A percentile compares a stretch with the other conserved stretches of the same genome.
These are phyloP conservation scores for Bradysia coprophila DNA, from an alignment of 1,140 invertebrate species.

Conservation along the genomic window DNA sequence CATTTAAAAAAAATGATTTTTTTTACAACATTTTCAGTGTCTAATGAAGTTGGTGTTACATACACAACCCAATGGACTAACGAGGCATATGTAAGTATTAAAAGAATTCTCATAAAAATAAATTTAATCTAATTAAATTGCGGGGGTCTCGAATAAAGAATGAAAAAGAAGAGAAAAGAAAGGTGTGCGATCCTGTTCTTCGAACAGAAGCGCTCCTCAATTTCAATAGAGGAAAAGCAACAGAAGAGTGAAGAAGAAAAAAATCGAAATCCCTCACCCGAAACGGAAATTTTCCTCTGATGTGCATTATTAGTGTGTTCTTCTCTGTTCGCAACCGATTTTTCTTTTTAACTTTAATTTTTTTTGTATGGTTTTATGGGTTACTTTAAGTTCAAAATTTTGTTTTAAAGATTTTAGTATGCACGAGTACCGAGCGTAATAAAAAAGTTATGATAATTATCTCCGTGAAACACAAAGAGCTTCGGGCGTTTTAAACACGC, in stretches of 20 bases:
- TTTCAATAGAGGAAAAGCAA: background rate
- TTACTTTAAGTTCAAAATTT: too few relatives aligned
- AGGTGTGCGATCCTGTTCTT: too few relatives aligned
- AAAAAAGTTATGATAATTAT: background rate
- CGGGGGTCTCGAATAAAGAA: background rate
- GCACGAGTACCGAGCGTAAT: too few relatives aligned
- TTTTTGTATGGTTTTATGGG: too few relatives aligned
- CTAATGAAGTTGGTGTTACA: background rate
- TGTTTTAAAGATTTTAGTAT: background rate
- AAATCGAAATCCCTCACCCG: background rate
- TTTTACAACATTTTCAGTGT: too few relatives aligned
- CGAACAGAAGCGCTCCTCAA: background rate
- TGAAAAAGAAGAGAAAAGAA: background rate
- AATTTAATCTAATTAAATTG: background rate
- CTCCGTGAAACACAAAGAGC: background rate
- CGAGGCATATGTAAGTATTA: constrained; percentile 2
- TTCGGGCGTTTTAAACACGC: background rate
- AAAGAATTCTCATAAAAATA: background rate
- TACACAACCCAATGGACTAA: constrained; percentile 1
- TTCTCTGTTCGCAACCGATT: too few relatives aligned
- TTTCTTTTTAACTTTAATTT: too few relatives aligned
- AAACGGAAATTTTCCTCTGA: too few relatives aligned
- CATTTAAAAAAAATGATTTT: too few relatives aligned
- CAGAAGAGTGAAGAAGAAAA: background rate
- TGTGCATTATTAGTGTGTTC: too few relatives aligned